These are phyloP conservation scores for Rotaria magnacalcarata DNA, from an alignment of 2,888 invertebrate species.

Conservation along the genomic window DNA sequence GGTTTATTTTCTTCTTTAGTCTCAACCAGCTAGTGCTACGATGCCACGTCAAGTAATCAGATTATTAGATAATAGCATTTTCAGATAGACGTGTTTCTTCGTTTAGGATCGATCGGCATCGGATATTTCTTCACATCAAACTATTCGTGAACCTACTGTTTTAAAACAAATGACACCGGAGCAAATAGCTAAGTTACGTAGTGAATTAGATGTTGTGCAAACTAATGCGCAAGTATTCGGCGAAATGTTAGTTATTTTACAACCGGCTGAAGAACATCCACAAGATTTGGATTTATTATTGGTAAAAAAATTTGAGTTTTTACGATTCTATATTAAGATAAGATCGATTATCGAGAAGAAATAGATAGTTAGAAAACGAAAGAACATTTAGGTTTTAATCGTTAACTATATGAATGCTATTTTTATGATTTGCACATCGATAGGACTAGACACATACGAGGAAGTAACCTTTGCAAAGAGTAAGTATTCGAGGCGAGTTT, in stretches of 20 bases:
- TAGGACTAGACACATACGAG: too few relatives aligned
- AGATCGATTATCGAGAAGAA: too few relatives aligned
- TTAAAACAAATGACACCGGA: slow-evolving; percentile 63
- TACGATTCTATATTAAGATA: too few relatives aligned
- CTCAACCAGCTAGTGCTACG: background rate
- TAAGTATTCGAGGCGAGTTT: too few relatives aligned
- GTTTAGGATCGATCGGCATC: background rate
- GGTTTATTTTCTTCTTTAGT: background rate
- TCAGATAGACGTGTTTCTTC: background rate
- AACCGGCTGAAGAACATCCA: slow-evolving; percentile 74
- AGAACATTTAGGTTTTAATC: too few relatives aligned
- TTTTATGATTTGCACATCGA: too few relatives aligned
- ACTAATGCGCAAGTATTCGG: slow-evolving; percentile 74
- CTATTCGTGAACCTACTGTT: background rate
- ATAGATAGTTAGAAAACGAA: too few relatives aligned
- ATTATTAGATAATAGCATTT: background rate
- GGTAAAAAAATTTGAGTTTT: slow-evolving; percentile 60
- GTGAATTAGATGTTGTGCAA: slow-evolving; percentile 85
- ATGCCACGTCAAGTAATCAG: background rate
- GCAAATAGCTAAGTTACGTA: slow-evolving; percentile 80
- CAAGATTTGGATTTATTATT: slow-evolving; percentile 80
- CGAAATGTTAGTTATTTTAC: slow-evolving; percentile 87
- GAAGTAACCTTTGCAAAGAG: too few relatives aligned
- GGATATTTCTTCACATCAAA: background rate
- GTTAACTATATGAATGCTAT: too few relatives aligned